These are phyloP conservation scores for Geophilus truncorum DNA, from an alignment of 2,888 invertebrate species.

Conservation along the genomic window DNA sequence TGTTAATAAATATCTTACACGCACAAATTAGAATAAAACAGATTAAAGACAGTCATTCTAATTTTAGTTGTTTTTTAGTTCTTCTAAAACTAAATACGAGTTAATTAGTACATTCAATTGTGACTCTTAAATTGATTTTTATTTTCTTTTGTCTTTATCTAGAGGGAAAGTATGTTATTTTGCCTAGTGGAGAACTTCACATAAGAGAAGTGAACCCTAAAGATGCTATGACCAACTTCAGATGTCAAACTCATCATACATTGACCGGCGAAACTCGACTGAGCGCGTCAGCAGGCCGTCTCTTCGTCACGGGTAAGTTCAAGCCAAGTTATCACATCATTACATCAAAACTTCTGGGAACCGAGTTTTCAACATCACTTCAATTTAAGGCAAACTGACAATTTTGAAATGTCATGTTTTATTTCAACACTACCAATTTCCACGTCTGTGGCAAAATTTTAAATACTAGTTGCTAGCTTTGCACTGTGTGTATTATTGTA, in stretches of 20 bases:
- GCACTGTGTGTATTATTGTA: no score
- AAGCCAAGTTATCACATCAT: background rate
- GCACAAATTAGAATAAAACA: background rate
- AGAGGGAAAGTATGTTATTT: conserved; percentile 93
- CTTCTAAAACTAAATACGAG: background rate
- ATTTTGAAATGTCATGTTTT: no score
- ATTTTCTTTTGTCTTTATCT: conserved; percentile 40
- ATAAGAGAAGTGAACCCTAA: conserved; percentile 91
- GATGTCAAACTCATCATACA: conserved; percentile 87
- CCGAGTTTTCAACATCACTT: no score
- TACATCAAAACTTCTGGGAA: no score
- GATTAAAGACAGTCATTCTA: background rate
- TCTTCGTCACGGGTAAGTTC: conserved; percentile 84
- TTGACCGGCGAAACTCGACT: conserved; percentile 87
- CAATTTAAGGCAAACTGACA: no score
- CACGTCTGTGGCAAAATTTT: no score
- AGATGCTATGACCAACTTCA: conserved; percentile 89
- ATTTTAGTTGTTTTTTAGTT: background rate
- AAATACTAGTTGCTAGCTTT: no score
- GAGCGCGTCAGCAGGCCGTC: conserved; percentile 85
- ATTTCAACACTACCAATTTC: no score
- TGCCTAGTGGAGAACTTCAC: conserved; percentile 90
- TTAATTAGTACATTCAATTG: background rate
- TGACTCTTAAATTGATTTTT: no score
- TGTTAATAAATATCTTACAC: background rate